Evolutionary conservation across 2,797 vertebrate species (phyloP).

Genomic region (Gallinago nigripennis): DNA sequence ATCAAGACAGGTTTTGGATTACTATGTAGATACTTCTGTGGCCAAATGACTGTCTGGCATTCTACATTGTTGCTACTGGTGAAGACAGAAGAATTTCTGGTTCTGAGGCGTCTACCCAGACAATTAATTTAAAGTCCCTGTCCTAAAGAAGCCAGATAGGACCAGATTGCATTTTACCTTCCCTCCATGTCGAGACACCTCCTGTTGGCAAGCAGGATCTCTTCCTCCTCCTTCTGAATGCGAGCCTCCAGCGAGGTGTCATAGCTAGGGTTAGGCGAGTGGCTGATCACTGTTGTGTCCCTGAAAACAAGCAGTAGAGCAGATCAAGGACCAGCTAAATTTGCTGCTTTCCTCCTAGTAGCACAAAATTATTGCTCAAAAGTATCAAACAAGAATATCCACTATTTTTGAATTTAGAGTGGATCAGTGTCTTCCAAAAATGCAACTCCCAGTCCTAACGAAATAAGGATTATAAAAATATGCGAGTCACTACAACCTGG

Average conservation of each 20-base stretch:
- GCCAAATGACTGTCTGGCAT: not conserved
- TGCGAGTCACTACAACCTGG: not conserved
- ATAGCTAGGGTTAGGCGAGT: constrained; percentile 93
- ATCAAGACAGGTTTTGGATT: constrained; percentile 16
- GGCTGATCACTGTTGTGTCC: constrained; percentile 88
- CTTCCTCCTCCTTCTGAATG: constrained; percentile 98
- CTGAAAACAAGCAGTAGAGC: constrained; percentile 70
- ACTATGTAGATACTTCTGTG: not conserved
- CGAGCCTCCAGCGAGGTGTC: constrained; percentile 94
- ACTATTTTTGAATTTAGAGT: not conserved
- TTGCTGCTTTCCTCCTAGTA: not conserved
- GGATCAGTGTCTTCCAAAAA: not conserved
- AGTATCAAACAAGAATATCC: not conserved
- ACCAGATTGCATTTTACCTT: constrained; percentile 78
- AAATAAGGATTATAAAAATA: not conserved
- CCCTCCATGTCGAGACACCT: constrained; percentile 98
- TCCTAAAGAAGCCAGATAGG: not conserved
- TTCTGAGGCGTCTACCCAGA: not conserved
- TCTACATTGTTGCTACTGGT: not conserved
- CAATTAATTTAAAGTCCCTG: not conserved
- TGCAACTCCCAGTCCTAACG: not conserved
- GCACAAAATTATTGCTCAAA: not conserved
- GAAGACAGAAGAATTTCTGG: constrained; percentile 25
- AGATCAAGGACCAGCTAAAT: not conserved
- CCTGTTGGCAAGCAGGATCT: constrained; percentile 97